These are phyloP conservation scores for Notamacropus eugenii DNA, from an alignment of 2,797 vertebrate species.

Conservation along the genomic window DNA sequence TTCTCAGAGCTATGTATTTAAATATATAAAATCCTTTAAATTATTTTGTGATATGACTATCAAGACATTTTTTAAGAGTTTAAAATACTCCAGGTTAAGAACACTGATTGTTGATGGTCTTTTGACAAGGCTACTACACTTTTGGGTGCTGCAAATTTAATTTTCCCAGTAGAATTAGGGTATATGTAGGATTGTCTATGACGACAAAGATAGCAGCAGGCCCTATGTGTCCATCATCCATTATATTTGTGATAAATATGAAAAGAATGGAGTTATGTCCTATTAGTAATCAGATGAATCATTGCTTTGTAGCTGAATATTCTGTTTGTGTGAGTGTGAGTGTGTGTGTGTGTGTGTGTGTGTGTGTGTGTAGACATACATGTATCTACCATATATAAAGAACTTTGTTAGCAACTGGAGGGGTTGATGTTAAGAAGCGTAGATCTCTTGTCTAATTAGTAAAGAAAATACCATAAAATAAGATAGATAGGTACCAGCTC, in stretches of 20 bases:
- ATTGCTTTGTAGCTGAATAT: not conserved
- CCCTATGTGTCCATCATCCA: not conserved
- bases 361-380: not conserved
- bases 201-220: not conserved
- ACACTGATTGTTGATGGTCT: not conserved
- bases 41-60: not conserved
- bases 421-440: not conserved
- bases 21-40: not conserved
- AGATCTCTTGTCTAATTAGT: not conserved
- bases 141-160: not conserved
- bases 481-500: not conserved
- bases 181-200: not conserved
- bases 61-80: not conserved
- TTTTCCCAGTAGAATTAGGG: not conserved
- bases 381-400: not conserved
- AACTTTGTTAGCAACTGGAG: not conserved
- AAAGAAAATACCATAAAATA: not conserved
- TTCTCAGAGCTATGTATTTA: not conserved
- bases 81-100: not conserved
- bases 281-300: not conserved
- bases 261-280: not conserved
- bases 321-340: not conserved
- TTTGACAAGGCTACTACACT: not conserved
- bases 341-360: not conserved
- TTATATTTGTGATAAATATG: not conserved